Base-by-base conservation (phyloP, 1,140 invertebrate species). In the Ooceraea biroi region DNA sequence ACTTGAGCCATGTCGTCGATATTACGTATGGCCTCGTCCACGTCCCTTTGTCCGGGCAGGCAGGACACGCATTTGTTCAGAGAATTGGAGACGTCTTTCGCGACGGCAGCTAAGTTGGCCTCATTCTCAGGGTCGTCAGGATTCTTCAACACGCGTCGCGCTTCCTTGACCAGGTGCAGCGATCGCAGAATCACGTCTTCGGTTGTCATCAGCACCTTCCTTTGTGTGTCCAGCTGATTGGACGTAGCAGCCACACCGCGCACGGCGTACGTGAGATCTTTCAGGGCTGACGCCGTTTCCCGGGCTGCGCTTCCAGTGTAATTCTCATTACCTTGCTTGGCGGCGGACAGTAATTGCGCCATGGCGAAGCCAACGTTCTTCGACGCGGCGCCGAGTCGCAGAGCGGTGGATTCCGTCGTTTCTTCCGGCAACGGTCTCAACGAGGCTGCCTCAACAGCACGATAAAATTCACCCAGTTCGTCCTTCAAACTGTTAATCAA, bases 1-100 rank as follows among this genome's bases (percentile, higher is more conserved):
- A 96, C 95, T 82, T 97, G 96, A 50, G 96, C 96, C 50, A 97
- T 96, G 85, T 97, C 96, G 69, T 96, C 97, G 71, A 99, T 98
- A 80, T 96, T 96, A 82, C 96, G 95, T 88, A 99, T 97, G 0
- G 98, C 97, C 17, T 96, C 95, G 91, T 99, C 98, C 3, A 99
- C 96, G 91, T 99, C 98, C 87, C 97, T 96, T 90, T 99, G 98
- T 0, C 98, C 98, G 11, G 98, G 98, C 52, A 99, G 95, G 89
- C 97, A 97, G 83, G 97, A 97, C 7, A 99, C 96, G 3, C 96
- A 97, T 55, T 95, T 94, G 69, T 96, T 96, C 22, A 97, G 90
- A 2, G 96, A 95, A 91, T 89, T 92, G 0, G 96, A 95, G 1
- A 97, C 96, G 77, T 96, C 95, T 89, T 96, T 96, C 12, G 96